Evolutionary conservation across 2,113 vertebrate genomes (phyloP).

Genomic region (Chloropsis hardwickii): DNA sequence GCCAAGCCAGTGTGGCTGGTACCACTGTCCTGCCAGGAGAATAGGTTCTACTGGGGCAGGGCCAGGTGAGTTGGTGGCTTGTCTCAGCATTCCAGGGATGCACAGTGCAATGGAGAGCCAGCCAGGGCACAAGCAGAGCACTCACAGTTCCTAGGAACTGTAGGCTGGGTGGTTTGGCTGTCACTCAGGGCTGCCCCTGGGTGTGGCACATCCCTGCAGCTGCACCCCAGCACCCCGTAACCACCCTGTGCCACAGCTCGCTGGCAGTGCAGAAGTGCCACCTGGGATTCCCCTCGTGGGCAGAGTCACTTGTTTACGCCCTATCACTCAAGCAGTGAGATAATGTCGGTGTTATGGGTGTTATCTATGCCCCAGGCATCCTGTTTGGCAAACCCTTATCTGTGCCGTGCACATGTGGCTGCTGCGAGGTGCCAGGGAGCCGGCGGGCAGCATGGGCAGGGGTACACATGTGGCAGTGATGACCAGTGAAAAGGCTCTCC

Average conservation of each 20-base stretch:
- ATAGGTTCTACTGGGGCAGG: neutral
- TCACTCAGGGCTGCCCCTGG: neutral
- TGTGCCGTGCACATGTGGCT: neutral
- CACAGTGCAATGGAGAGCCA: neutral
- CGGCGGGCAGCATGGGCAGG: accelerated
- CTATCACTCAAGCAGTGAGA: neutral
- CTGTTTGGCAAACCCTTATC: slow-evolving; percentile 14
- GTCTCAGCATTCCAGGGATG: neutral
- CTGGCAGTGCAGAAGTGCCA: neutral
- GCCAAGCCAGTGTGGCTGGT: neutral
- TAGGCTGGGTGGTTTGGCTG: neutral
- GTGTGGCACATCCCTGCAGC: neutral
- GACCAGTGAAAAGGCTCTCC: neutral
- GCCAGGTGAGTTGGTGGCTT: accelerated
- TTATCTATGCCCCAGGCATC: neutral
- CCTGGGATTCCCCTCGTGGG: neutral
- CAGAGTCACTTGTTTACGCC: neutral
- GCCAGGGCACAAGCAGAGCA: neutral
- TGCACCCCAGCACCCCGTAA: neutral
- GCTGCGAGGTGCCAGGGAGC: neutral
- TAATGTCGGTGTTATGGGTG: neutral
- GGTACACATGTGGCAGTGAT: accelerated
- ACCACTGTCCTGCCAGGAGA: accelerated
- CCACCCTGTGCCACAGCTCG: accelerated
- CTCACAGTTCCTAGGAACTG: neutral